Evolutionary conservation across 2,888 invertebrate species (phyloP), one percentile per base, ranked within the genome.

Genomic region (Arge pagana): DNA sequence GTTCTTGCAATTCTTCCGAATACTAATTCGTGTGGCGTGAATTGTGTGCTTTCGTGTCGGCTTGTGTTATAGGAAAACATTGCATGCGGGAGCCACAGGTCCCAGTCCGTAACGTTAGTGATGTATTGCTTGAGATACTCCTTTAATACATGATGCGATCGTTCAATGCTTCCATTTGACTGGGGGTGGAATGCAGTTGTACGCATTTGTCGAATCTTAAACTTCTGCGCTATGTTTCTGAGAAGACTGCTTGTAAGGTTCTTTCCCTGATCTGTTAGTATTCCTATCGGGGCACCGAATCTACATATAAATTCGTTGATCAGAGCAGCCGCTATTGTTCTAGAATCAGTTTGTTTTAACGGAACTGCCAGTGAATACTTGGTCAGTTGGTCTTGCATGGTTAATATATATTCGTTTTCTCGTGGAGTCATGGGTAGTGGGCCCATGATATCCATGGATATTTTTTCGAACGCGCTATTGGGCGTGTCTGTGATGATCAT

Each of bases 401-500:
- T 57, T 1, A 57, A 23, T 5, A 55, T 48, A 19, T 63, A 65
- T 13, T 40, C 28, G 13, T 63, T 64, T 3, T 43, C 54, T 11
- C 31, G 15, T 4, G n/a, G 10, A 7, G 58, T 53, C 6, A 10
- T 19, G n/a, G 52, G 45, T 13, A 59, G 18, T 0, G 56, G 56
- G 8, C 59, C 58, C 3, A 59, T 57, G 2, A 55, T 50, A 28
- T 59, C 57, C 8, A 55, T 15, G 0, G 51, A n/a, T 5, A 52
- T 21, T 45, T 36, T 45, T 4, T 50, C 45, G 23, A 56, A 53
- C 15, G 42, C 53, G n/a, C 13, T 26, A 6, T 23, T 19, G 13
- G 48, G 48, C 18, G 50, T 48, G 30, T 48, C 56, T 1, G 50
- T 48, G 11, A 53, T 33, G 3, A 48, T 24, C 45, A 55, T 52